Base-by-base conservation (phyloP, 1,140 invertebrate species). In the Berghia stephanieae region DNA sequence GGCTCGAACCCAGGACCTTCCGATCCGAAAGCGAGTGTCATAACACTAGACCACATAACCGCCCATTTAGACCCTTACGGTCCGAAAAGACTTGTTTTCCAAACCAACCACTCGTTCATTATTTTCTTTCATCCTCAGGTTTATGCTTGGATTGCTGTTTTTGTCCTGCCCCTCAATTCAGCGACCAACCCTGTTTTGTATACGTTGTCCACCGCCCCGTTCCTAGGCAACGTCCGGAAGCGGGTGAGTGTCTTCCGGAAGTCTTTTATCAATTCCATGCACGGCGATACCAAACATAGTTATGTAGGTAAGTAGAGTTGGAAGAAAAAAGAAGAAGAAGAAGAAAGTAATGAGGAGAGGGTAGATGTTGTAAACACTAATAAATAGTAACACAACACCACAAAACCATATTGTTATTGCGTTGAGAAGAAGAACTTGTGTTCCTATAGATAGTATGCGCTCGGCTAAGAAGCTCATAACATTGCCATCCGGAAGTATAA, bases 181-280 rank as follows among this genome's bases (percentile, higher is more conserved):
- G 93, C 94, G 0, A 89, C 95, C 0, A 95, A 95, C 88, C 94
- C 94, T 1, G 85, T 95, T 1, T 88, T 95, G 0, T 95, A 95
- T 83, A 95, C 94, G 8, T 93, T 95, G 68, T 94, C 94, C 36
- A 86, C 86, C 4, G 85, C 86, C 2, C 85, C 85, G 34, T 87
- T 88, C 70, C 79, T 87, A 52, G 81, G 85, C 69, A 83, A 86
- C 73, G 80, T 87, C 57, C 77, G 84, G 38, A 86, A 86, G 71
- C 78, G 85, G 43, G 84, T 83, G 0, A 80, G 52, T 42, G 77
- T 80, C 36, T 86, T 87, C 77, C 76, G 86, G 36, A 87, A 86
- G 77, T 87, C 86, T 4, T 87, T 87, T 77, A 85, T 82, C 44
- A 77, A 52, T 38, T 80, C 79, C 13, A 78, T 82, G 68, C 77